Base-by-base conservation (phyloP, 2,888 invertebrate genomes). In the Melieria picta region DNA sequence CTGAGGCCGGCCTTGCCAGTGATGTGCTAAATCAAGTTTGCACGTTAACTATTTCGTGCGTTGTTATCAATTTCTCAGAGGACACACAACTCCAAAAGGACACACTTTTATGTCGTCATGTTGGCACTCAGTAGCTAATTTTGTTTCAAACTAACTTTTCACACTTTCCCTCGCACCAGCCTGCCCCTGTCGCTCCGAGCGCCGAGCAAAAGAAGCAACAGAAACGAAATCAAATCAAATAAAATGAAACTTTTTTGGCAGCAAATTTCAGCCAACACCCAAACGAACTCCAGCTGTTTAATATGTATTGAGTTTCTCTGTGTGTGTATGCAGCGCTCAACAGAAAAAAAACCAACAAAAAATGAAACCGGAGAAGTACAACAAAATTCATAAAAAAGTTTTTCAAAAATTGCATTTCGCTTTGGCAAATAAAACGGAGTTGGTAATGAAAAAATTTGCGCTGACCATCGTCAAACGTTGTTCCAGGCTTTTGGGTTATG, bases 71-170 rank as follows among this genome's bases (percentile, higher is more conserved):
- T 63, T 63, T 63, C 63, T 63, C 63, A 63, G 48, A 63, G 63
- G 63, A 63, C 48, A 48, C 48, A 11, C n/a, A 63, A 47, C 13
- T n/a, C n/a, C 7, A 52, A 52, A 52, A 9, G 11, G 11, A 50
- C 9, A 50, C 13, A 62, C 45, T 63, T 63, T 63, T 48, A 63
- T 63, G 63, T 48, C 48, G 48, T 55, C 42, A 65, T 52, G 64
- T 65, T 65, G 64, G 52, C 64, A 65, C 64, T 65, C 64, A 42
- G 43, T 42, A 65, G 64, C 64, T 65, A 65, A 65, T 65, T 65
- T 65, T 52, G 55, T 65, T 65, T 43, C 64, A 65, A 65, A 55
- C 64, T 10, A 65, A 65, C 52, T 65, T 65, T 65, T 55, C 42
- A 65, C 55, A 65, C 64, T 65, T 65, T 65, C 42, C 11, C 30